phyloP scores from a whole-genome alignment of 2,797 vertebrate genomes.

The Cephalopachus bancanus region DNA sequence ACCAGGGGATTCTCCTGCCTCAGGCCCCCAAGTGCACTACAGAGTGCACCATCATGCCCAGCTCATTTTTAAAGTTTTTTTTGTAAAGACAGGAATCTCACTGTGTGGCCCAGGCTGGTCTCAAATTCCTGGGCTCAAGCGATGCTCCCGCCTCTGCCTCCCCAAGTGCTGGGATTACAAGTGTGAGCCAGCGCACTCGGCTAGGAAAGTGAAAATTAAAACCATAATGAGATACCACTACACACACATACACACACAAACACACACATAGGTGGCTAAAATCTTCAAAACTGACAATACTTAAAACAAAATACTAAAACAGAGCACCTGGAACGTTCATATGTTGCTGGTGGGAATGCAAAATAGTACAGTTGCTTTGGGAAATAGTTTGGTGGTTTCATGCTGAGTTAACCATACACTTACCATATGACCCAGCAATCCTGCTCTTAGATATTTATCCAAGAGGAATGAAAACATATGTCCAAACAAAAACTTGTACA shows the following conservation, averaged over 20 bases:
- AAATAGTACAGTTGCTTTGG: background rate
- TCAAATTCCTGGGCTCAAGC: too few relatives aligned
- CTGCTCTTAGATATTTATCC: background rate
- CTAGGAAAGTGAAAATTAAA: background rate
- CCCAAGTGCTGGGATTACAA: too few relatives aligned
- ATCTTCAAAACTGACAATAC: background rate
- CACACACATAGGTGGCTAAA: background rate
- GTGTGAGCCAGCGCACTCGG: too few relatives aligned
- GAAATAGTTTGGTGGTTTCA: background rate
- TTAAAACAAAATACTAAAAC: background rate
- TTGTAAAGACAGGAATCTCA: too few relatives aligned
- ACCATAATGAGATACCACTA: background rate
- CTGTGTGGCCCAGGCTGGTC: too few relatives aligned
- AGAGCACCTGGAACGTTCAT: background rate
- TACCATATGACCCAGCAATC: background rate
- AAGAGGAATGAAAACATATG: background rate
- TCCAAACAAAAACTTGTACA: background rate
- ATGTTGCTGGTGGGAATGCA: background rate
- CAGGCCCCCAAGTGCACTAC: too few relatives aligned
- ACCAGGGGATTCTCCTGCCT: too few relatives aligned
- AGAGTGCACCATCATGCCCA: too few relatives aligned
- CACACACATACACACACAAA: background rate
- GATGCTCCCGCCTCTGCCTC: too few relatives aligned
- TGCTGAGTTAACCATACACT: background rate
- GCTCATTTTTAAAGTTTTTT: too few relatives aligned